Evolutionary conservation across 1,140 invertebrate genomes (phyloP).

Genomic region (Rhizoglyphus robini): DNA sequence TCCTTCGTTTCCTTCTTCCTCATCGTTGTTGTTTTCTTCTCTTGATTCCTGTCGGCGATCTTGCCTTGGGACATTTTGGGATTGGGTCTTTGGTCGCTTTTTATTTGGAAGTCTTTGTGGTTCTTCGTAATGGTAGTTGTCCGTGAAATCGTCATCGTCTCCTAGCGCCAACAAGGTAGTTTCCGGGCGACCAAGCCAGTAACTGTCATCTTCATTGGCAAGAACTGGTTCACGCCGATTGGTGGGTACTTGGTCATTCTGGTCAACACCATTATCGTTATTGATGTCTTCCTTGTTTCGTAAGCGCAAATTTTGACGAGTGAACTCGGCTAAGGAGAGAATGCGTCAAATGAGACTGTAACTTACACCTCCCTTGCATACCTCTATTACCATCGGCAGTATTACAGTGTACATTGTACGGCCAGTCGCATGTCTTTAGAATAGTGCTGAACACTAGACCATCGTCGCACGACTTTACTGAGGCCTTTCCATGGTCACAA

Average conservation of each 20-base stretch:
- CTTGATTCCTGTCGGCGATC: not conserved
- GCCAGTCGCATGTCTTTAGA: constrained; percentile 88
- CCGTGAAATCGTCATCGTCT: constrained; percentile 6
- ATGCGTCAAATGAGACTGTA: no score
- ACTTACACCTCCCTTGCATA: no score
- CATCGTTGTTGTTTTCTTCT: not conserved
- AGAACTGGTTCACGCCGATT: constrained; percentile 8
- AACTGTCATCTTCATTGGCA: constrained; percentile 12
- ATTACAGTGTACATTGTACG: constrained; percentile 55
- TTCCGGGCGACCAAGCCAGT: constrained; percentile 8
- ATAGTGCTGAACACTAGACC: constrained; percentile 65
- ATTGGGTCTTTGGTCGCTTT: not conserved
- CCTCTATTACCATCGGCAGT: constrained; percentile 15
- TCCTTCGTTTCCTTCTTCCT: not conserved
- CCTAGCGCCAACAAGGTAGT: not conserved
- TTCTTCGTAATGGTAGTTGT: not conserved
- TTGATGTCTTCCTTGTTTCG: not conserved
- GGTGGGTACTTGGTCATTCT: not conserved
- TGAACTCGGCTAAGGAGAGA: not conserved
- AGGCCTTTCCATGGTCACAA: constrained; percentile 75
- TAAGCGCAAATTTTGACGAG: not conserved
- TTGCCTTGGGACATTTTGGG: not conserved
- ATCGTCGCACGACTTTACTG: constrained; percentile 79
- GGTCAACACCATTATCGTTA: not conserved
- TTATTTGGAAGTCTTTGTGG: not conserved